Evolutionary conservation across 2,888 invertebrate genomes (phyloP), one percentile per base, ranked within the genome.

Genomic region (Meiosimyza platycephala): DNA sequence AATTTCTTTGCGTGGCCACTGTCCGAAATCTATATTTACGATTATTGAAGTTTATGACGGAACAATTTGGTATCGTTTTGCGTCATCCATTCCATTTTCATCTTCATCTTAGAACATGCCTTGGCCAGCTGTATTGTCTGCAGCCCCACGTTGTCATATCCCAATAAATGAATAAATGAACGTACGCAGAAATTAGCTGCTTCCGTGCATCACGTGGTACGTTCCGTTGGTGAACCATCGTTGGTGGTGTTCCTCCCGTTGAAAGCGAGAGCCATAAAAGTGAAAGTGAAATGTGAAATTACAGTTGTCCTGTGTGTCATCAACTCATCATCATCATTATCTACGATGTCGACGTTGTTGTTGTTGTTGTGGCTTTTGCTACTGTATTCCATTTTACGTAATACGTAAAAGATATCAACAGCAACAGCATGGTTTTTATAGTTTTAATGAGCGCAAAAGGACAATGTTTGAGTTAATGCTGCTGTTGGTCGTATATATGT

Each of bases 1-100:
- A 40, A 40, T 40, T 40, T 40, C 40, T 40, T 40, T 9, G 40
- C 40, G 9, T 40, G 40, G 40, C 40, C 40, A 40, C 40, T 40
- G 55, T 51, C 76, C 75, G 74, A 79, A 79, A 79, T 79, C 79
- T 79, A 79, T 79, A 79, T 79, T 79, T 79, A 79, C 79, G 79
- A 78, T 78, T 79, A 78, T 78, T 78, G 79, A 79, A 77, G 78
- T 79, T 79, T 79, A 79, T 78, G 79, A 77, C 73, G 77, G 75
- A 76, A 78, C 79, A 78, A 78, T 78, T 78, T 77, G 74, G 78
- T 77, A 78, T 78, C 78, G 72, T 79, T 77, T 73, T 77, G 77
- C 74, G 77, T 77, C 77, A 40, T 40, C 40, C 40, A 40, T 40
- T 40, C 40, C 9, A 40, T 40, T 40, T 9, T 40, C 9, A 40